Base-by-base conservation (phyloP, 2,113 vertebrate species). In the Thinocorus orbignyianus region DNA sequence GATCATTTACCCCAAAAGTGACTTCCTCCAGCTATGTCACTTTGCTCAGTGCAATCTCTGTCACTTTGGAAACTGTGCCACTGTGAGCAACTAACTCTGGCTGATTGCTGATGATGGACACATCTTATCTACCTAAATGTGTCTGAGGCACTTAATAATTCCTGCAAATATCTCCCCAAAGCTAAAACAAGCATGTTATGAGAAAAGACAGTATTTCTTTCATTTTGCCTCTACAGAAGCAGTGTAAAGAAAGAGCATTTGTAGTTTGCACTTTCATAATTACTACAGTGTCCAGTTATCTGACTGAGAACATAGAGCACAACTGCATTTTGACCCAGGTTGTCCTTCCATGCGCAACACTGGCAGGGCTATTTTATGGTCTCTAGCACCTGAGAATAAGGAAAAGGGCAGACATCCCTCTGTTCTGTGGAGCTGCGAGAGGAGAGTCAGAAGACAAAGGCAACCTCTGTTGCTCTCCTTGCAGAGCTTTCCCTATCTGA, bases 381-480 rank as follows among this genome's bases (percentile, higher is more conserved):
- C 19, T 58, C 39, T 71, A 25, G 35, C 42, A 81, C 33, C 28
- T 33, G 39, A 74, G 31, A 17, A 54, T 57, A 77, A 37, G 3
- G 13, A 33, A 72, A 70, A 62, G 2, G 15, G 14, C 13, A 80
- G 48, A n/a, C 35, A 33, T 5, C 6, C 4, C 23, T 57, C 9
- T 13, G 0, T 26, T 81, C 13, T 65, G 24, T 0, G 0, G 30
- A 71, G 24, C 52, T 58, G 37, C 2, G 5, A 58, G 14, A 69
- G 10, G 8, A 71, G 18, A 52, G 7, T 11, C 35, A 83, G 48
- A 86, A 74, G 16, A 16, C 39, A 84, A 70, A 81, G 37, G 28
- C 24, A 33, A 48, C 4, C 18, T 8, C 31, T 44, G 7, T 35
- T 55, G n/a, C 24, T 76, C 18, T 64, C 31, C 31, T 17, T 18